These are phyloP conservation scores for Neolamprologus cancellatus DNA, from an alignment of 2,113 vertebrate species.

Conservation along the genomic window DNA sequence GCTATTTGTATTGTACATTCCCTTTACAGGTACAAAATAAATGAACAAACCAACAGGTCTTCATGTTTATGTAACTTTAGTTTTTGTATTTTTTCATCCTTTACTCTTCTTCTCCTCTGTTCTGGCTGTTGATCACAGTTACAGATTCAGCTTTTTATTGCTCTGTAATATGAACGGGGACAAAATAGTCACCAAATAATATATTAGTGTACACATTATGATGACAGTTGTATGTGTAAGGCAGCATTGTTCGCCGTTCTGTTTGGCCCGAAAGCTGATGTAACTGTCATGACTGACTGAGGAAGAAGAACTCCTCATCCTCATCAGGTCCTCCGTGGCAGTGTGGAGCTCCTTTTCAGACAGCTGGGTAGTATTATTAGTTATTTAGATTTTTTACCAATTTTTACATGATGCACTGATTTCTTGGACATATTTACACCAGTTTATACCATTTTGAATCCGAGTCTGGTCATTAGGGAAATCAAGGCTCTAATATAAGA, in stretches of 20 bases:
- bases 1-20: too few relatives aligned
- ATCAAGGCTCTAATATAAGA: neutral
- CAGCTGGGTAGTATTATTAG: neutral
- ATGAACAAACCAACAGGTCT: too few relatives aligned
- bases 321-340: accelerated
- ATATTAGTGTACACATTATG: neutral
- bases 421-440: neutral
- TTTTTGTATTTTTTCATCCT: too few relatives aligned
- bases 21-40: too few relatives aligned
- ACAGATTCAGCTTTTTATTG: neutral
- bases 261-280: neutral
- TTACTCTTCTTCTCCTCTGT: too few relatives aligned
- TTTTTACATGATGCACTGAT: neutral
- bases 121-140: too few relatives aligned
- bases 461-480: neutral
- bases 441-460: neutral
- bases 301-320: neutral
- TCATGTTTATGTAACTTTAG: too few relatives aligned
- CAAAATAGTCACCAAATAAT: neutral
- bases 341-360: neutral
- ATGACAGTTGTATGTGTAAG: neutral
- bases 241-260: neutral
- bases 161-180: neutral
- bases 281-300: neutral
- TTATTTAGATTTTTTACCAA: neutral